Evolutionary conservation across 2,888 invertebrate species (phyloP).

Genomic region (Drosophila tripunctata): DNA sequence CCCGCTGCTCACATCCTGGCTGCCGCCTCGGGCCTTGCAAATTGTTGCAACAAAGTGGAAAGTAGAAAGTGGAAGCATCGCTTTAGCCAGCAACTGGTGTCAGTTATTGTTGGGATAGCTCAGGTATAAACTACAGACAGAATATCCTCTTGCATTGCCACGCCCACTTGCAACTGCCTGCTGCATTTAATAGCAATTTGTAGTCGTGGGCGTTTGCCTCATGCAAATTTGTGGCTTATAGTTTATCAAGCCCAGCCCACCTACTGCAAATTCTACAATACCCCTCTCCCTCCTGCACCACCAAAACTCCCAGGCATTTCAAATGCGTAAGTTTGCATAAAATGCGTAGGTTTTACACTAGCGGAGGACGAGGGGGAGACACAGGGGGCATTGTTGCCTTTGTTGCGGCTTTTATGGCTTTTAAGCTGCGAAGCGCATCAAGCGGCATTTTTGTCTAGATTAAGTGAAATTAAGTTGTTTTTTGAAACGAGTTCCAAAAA

Average conservation of each 20-base stretch:
- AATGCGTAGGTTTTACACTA: conserved; percentile 52
- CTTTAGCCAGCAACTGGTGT: conserved; percentile 67
- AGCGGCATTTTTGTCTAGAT: conserved; percentile 39
- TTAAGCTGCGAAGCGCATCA: conserved; percentile 47
- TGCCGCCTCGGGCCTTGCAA: conserved; percentile 64
- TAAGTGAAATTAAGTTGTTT: conserved; percentile 51
- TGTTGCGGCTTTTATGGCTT: conserved; percentile 66
- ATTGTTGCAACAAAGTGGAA: conserved; percentile 77
- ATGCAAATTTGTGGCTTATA: conserved; percentile 79
- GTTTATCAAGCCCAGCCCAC: conserved; percentile 68
- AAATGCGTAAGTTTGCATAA: conserved; percentile 77
- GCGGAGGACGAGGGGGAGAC: not conserved
- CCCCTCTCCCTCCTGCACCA: too few species aligned
- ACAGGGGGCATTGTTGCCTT: conserved; percentile 38
- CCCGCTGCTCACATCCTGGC: conserved; percentile 38
- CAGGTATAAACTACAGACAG: conserved; percentile 60
- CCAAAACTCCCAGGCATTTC: conserved; percentile 25
- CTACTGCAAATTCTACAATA: not conserved
- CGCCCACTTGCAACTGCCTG: conserved; percentile 48
- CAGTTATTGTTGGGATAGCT: conserved; percentile 73
- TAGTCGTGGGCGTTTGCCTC: conserved; percentile 66
- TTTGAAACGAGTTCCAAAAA: not conserved
- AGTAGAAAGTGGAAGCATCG: conserved; percentile 21
- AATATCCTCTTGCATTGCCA: conserved; percentile 33
- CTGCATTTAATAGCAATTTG: conserved; percentile 79